Percentiles rank a stretch among this genome's conserved stretches.
Conservation (phyloP, 2,113 vertebrate species). For the Dicaeum eximium region DNA sequence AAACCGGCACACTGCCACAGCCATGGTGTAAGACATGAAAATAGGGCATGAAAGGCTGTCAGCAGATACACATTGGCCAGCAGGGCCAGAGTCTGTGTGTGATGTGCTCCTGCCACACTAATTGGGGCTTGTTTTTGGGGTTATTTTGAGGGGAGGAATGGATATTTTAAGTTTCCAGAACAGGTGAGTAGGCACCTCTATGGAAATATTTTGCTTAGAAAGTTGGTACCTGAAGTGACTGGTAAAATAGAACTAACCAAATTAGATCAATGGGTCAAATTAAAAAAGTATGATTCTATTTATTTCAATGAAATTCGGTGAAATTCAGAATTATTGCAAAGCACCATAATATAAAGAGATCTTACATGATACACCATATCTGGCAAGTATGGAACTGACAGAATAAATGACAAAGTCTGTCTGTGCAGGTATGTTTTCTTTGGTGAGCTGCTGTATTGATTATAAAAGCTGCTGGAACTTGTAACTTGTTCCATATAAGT, state of each 20-base stretch:
- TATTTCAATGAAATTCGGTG: background rate
- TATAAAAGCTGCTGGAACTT: constrained; percentile 2
- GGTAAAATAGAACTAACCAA: background rate
- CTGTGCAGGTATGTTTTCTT: background rate
- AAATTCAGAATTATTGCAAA: background rate
- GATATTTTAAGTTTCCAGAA: background rate
- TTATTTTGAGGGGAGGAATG: background rate
- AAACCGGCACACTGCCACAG: background rate
- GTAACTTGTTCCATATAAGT: background rate
- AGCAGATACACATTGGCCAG: background rate
- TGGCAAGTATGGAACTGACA: background rate
- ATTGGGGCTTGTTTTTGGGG: too few species aligned
- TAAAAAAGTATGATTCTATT: background rate
- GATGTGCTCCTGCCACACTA: background rate
- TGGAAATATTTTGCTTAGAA: background rate
- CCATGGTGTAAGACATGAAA: background rate
- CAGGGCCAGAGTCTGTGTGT: fast-evolving
- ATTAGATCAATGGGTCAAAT: background rate
- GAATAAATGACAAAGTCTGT: background rate
- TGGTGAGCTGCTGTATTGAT: background rate
- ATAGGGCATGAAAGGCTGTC: background rate
- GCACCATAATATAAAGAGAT: background rate
- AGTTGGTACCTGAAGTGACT: background rate
- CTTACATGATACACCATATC: background rate
- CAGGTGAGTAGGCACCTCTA: background rate